These are phyloP conservation scores for Xiphorhynchus erythropygius DNA, from an alignment of 2,797 vertebrate species.

Conservation along the genomic window DNA sequence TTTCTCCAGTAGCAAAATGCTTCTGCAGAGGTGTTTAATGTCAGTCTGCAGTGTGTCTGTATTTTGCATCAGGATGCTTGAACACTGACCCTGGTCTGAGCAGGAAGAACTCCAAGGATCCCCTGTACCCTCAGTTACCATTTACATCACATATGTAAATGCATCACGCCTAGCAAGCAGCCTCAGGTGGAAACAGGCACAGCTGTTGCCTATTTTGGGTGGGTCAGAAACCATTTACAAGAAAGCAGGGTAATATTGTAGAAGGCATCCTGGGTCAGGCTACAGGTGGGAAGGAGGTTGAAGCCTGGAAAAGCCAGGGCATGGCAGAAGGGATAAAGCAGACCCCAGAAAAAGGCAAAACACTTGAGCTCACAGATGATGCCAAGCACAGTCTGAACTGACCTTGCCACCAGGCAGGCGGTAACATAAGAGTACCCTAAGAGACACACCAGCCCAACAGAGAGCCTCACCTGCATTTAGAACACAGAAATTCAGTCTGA, in stretches of 20 bases:
- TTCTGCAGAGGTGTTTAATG: constrained; percentile 28
- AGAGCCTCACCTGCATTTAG: not conserved
- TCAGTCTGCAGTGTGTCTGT: not conserved
- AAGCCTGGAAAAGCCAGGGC: not conserved
- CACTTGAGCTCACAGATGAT: not conserved
- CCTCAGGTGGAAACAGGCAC: not conserved
- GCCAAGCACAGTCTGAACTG: not conserved
- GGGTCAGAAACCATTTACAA: not conserved
- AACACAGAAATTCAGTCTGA: not conserved
- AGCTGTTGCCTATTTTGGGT: not conserved
- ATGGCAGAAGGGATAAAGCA: not conserved
- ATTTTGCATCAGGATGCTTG: not conserved
- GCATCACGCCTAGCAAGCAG: not conserved
- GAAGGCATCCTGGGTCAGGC: not conserved
- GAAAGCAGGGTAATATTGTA: not conserved
- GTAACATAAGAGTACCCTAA: not conserved
- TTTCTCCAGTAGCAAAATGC: not conserved
- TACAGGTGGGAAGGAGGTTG: not conserved
- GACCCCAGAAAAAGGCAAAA: not conserved
- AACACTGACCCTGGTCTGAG: not conserved
- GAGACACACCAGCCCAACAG: not conserved
- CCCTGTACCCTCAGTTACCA: not conserved
- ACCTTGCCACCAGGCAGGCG: not conserved
- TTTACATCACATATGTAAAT: too few species aligned
- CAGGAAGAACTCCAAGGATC: not conserved